These are phyloP conservation scores for Pocillopora meandrina DNA, from an alignment of 92 coral and sea anemone species.

Conservation along the genomic window DNA sequence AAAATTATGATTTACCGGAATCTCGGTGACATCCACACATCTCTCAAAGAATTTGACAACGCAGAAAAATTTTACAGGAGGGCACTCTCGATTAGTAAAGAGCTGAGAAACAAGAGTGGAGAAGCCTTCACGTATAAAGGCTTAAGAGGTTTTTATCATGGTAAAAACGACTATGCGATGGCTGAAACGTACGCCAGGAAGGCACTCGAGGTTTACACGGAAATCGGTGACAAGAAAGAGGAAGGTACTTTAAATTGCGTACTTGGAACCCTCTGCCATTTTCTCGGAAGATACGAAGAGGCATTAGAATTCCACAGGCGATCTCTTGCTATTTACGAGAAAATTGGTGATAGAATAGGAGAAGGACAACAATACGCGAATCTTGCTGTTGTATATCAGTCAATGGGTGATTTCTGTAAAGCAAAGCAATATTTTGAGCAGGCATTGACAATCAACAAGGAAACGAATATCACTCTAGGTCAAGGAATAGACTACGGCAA, in stretches of 20 bases:
- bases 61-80: neutral
- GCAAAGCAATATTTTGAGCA: neutral
- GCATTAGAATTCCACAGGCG: neutral
- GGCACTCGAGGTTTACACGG: neutral
- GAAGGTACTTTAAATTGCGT: neutral
- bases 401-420: neutral
- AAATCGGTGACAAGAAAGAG: neutral
- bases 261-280: neutral
- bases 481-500: neutral
- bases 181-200: neutral
- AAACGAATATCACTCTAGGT: neutral
- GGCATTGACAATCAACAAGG: neutral
- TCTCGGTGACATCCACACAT: neutral
- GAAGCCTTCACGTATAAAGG: neutral
- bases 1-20: neutral
- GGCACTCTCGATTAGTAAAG: neutral
- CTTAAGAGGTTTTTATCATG: neutral
- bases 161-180: neutral
- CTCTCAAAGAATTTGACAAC: neutral
- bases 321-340: neutral
- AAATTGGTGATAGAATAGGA: slow-evolving; percentile 10
- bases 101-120: neutral
- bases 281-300: neutral
- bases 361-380: neutral
- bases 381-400: neutral